Percentiles rank a stretch among this genome's conserved stretches.
Conservation (phyloP, 2,797 vertebrate genomes). For the Trachurus trachurus region DNA sequence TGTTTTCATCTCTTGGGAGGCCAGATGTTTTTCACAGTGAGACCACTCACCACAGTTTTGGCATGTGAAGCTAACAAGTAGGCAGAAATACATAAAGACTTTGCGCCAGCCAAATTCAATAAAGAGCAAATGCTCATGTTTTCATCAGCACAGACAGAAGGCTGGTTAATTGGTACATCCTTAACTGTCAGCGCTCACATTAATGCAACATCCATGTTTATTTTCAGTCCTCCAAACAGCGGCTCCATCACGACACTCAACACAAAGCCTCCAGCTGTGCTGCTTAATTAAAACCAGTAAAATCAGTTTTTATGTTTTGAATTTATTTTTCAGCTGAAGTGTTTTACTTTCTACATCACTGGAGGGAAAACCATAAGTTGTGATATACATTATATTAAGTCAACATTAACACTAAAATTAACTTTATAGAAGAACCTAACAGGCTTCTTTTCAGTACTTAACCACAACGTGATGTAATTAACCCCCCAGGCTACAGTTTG, state of each 20-base stretch:
- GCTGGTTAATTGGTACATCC: constrained; percentile 27
- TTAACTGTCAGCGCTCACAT: constrained; percentile 32
- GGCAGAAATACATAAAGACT: neutral
- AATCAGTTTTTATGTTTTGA: constrained; percentile 31
- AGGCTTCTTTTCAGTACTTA: neutral
- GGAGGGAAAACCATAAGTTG: neutral
- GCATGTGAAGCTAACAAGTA: neutral
- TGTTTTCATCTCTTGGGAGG: constrained; percentile 34
- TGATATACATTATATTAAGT: neutral
- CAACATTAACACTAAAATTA: neutral
- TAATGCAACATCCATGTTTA: constrained; percentile 31
- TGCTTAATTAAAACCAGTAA: constrained; percentile 46
- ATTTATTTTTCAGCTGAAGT: constrained; percentile 11
- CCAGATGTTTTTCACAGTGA: constrained; percentile 44
- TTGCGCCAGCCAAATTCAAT: neutral
- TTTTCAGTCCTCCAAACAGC: constrained; percentile 14
- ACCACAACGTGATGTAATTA: neutral
- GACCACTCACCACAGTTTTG: neutral
- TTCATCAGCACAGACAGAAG: constrained; percentile 10
- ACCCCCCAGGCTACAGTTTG: neutral
- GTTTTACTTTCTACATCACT: constrained; percentile 26
- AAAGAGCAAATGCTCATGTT: neutral
- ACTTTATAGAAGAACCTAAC: neutral
- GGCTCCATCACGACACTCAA: constrained; percentile 9
- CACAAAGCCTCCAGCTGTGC: constrained; percentile 20